These are phyloP conservation scores for Cryptotis parvus DNA, from an alignment of 2,113 vertebrate genomes.

Conservation along the genomic window DNA sequence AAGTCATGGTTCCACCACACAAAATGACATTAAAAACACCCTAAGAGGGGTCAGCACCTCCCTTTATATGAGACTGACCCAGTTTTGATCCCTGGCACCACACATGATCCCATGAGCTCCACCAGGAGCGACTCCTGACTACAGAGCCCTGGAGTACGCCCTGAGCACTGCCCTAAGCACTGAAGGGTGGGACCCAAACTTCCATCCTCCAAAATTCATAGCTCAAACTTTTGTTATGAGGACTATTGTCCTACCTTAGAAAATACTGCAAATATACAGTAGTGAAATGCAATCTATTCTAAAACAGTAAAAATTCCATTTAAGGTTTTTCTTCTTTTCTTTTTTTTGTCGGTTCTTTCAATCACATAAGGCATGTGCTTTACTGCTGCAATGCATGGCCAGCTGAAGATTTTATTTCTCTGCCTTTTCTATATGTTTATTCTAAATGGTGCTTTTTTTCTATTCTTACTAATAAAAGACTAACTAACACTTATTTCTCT, in stretches of 20 bases:
- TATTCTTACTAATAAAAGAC: constrained; percentile 53
- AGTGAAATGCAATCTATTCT: constrained; percentile 36
- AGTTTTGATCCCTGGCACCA: too few relatives aligned
- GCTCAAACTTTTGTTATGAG: constrained; percentile 5
- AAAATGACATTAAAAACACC: constrained; percentile 58
- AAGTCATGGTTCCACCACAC: not conserved
- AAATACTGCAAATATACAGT: constrained; percentile 41
- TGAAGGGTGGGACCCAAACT: too few relatives aligned
- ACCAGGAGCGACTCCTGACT: too few relatives aligned
- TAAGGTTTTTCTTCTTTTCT: constrained; percentile 48
- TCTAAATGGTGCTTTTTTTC: not conserved
- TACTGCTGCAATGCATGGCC: too few relatives aligned
- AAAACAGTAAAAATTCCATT: constrained; percentile 10
- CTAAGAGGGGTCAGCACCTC: not conserved
- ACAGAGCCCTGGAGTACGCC: too few relatives aligned
- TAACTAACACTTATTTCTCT: constrained; percentile 41
- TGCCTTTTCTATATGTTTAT: constrained; percentile 34
- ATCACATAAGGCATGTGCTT: too few relatives aligned
- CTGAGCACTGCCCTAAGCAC: too few relatives aligned
- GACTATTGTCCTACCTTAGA: not conserved
- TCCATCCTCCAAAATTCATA: too few relatives aligned
- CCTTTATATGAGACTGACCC: too few relatives aligned
- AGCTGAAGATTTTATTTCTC: not conserved
- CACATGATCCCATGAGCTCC: too few relatives aligned
- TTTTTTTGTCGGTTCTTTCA: not conserved